Conservation (phyloP, 2,797 vertebrate species). For the Hypotaenidia okinawae region DNA sequence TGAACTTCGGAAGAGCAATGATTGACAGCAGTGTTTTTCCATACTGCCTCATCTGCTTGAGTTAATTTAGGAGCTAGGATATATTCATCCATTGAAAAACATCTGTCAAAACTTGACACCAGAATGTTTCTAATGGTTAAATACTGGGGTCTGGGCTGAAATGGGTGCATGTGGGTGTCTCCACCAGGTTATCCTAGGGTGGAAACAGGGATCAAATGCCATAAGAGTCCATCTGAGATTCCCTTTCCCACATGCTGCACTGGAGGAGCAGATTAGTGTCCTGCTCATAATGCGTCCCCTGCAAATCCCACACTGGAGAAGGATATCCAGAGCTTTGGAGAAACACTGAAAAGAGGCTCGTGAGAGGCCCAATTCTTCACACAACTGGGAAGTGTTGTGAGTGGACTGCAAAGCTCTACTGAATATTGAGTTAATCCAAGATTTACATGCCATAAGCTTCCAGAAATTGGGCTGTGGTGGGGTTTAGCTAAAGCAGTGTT, state of each 20-base stretch:
- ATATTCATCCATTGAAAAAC: background rate
- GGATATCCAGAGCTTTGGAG: slow-evolving; percentile 60
- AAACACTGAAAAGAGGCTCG: slow-evolving; percentile 57
- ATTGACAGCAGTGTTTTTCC: background rate
- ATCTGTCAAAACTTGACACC: background rate
- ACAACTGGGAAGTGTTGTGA: slow-evolving; percentile 58
- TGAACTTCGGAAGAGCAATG: background rate
- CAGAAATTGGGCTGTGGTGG: slow-evolving; percentile 37
- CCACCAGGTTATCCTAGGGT: background rate
- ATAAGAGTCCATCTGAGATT: background rate
- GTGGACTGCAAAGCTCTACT: slow-evolving; percentile 69
- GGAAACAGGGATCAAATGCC: background rate
- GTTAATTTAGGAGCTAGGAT: background rate
- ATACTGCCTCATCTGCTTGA: background rate
- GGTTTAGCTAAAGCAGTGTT: slow-evolving; percentile 47
- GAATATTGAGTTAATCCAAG: slow-evolving; percentile 75
- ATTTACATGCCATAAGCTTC: slow-evolving; percentile 66
- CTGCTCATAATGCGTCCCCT: slow-evolving; percentile 10
- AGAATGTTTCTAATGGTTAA: background rate
- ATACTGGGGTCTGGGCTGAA: background rate
- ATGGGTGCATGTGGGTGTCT: background rate
- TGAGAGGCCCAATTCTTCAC: slow-evolving; percentile 52
- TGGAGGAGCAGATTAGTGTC: slow-evolving; percentile 50
- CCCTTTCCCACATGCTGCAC: background rate
- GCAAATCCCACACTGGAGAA: slow-evolving; percentile 38